These are phyloP conservation scores for Osedax frankpressi DNA, from an alignment of 2,888 invertebrate species.

Conservation along the genomic window DNA sequence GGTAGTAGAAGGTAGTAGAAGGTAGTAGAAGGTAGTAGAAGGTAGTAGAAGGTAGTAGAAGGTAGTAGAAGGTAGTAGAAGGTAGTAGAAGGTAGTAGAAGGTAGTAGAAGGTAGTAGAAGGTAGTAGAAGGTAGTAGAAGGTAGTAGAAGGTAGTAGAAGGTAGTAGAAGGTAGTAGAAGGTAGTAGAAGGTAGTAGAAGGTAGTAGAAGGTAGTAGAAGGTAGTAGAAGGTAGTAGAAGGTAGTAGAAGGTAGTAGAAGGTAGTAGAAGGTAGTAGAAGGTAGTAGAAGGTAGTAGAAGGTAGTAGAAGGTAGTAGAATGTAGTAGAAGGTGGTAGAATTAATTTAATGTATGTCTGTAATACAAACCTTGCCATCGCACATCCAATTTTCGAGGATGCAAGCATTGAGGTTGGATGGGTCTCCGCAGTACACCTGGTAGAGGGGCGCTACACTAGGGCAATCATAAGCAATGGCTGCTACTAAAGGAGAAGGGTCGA, in stretches of 20 bases:
- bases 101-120: too few relatives aligned
- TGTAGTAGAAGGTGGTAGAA: neutral
- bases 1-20: neutral
- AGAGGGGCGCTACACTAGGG: conserved; percentile 18
- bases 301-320: neutral
- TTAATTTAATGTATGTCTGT: too few relatives aligned
- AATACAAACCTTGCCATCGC: conserved; percentile 27
- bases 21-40: too few relatives aligned
- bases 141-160: neutral
- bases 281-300: neutral
- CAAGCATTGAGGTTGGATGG: conserved; percentile 25
- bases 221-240: too few relatives aligned
- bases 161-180: too few relatives aligned
- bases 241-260: too few relatives aligned
- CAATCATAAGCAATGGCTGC: conserved; percentile 13
- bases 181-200: too few relatives aligned
- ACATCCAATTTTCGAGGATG: conserved; percentile 28
- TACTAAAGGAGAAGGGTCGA: neutral
- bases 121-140: too few relatives aligned
- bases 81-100: too few relatives aligned
- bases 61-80: neutral
- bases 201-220: neutral
- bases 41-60: too few relatives aligned
- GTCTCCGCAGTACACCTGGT: conserved; percentile 28
- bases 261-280: too few relatives aligned